phyloP scores from a whole-genome alignment of 2,888 invertebrate species.

The Luperina testacea region DNA sequence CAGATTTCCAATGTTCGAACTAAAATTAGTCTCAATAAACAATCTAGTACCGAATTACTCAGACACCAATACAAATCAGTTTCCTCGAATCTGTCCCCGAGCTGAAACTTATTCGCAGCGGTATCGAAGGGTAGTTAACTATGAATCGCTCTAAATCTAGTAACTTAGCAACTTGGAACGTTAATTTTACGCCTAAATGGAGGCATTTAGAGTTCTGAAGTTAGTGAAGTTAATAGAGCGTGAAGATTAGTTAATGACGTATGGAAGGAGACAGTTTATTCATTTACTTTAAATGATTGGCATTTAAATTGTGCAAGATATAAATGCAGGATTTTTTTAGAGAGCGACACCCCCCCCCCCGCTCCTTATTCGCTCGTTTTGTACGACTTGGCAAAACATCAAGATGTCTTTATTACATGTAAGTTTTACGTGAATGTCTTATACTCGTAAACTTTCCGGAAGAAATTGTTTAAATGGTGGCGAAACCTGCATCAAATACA shows the following conservation, averaged over 20 bases:
- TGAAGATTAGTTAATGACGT: slow-evolving; percentile 51
- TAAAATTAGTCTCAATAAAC: slow-evolving; percentile 29
- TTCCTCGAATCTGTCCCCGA: slow-evolving; percentile 33
- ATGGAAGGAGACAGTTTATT: slow-evolving; percentile 23
- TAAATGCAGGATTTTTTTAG: background rate
- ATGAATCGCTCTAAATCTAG: slow-evolving; percentile 63
- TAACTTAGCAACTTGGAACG: slow-evolving; percentile 55
- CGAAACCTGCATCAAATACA: background rate
- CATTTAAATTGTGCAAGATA: background rate
- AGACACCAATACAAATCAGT: slow-evolving; percentile 48
- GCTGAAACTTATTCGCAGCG: slow-evolving; percentile 43
- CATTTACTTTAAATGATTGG: slow-evolving; percentile 4
- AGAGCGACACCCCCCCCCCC: background rate
- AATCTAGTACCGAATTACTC: slow-evolving; percentile 32
- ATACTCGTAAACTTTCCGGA: background rate
- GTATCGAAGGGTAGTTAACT: slow-evolving; percentile 53
- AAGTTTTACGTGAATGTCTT: background rate
- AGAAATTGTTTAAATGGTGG: background rate
- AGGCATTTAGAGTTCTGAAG: slow-evolving; percentile 60
- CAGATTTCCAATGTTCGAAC: background rate
- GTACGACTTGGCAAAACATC: background rate
- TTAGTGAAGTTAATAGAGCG: slow-evolving; percentile 51
- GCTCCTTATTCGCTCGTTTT: background rate
- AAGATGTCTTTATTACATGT: background rate
- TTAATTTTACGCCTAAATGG: slow-evolving; percentile 64